A percentile compares a stretch with the other conserved stretches of the same genome.
phyloP scores from a whole-genome alignment of 2,113 vertebrate genomes.

The Hemiscyllium ocellatum region DNA sequence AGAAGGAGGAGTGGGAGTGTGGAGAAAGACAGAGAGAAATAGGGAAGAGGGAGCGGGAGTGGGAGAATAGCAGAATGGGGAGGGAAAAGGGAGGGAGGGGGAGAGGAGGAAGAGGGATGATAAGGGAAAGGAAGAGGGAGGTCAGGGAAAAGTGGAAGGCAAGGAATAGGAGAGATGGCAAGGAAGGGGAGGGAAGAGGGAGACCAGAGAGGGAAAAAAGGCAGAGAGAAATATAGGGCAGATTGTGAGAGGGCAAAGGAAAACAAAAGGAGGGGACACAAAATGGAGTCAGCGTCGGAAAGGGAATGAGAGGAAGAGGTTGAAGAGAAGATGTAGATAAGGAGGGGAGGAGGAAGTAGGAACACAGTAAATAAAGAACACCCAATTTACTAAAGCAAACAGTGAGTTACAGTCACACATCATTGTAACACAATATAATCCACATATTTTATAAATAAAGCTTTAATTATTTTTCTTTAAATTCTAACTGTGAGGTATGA shows the following conservation, averaged over 20 bases:
- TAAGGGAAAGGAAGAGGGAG: background rate
- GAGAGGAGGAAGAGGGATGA: background rate
- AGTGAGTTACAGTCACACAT: background rate
- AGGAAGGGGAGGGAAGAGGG: too few relatives aligned
- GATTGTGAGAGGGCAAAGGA: background rate
- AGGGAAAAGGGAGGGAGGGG: conserved; percentile 22
- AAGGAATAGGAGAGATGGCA: background rate
- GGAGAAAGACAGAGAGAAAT: background rate
- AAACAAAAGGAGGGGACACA: too few relatives aligned
- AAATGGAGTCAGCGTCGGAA: background rate
- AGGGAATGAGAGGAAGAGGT: background rate
- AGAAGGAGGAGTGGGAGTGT: background rate
- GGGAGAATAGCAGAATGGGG: background rate
- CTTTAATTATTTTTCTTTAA: conserved; percentile 8
- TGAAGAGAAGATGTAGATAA: background rate
- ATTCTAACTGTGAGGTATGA: background rate
- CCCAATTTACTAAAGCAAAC: conserved; percentile 7
- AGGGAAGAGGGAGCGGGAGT: background rate
- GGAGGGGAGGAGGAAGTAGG: too few relatives aligned
- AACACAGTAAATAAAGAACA: conserved; percentile 15
- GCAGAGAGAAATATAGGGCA: background rate
- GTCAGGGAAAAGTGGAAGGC: too few relatives aligned
- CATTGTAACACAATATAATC: conserved; percentile 10
- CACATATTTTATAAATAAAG: conserved; percentile 32
- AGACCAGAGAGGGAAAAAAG: background rate